phyloP scores from a whole-genome alignment of 2,888 invertebrate species.

The Drosophila leonis region DNA sequence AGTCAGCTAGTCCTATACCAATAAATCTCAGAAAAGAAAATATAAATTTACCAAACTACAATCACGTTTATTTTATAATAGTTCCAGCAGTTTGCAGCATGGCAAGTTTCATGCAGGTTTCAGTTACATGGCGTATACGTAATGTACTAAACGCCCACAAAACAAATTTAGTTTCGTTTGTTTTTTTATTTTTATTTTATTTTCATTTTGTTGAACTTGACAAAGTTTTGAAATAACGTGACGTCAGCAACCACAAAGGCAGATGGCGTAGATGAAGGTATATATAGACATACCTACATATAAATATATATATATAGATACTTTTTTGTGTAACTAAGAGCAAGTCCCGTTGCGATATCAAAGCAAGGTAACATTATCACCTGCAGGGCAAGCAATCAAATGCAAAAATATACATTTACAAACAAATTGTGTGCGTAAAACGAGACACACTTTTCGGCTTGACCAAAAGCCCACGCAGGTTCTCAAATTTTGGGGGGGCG shows the following conservation, averaged over 20 bases:
- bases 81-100: not conserved
- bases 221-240: constrained; percentile 33
- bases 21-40: not conserved
- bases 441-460: constrained; percentile 51
- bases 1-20: not conserved
- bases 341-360: constrained; percentile 26
- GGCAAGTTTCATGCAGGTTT: constrained; percentile 10
- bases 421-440: constrained; percentile 56
- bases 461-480: constrained; percentile 37
- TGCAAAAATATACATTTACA: constrained; percentile 72
- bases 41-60: not conserved
- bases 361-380: constrained; percentile 44
- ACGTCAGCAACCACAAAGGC: constrained; percentile 42
- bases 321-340: not conserved
- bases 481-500: not conserved
- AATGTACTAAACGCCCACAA: constrained; percentile 25
- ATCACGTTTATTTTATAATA: not conserved
- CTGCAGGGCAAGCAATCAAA: constrained; percentile 74
- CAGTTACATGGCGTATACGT: constrained; percentile 30
- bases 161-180: not conserved
- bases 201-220: constrained; percentile 10
- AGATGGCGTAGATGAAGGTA: not conserved
- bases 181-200: not conserved
- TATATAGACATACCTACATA: not conserved
- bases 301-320: not conserved